Conservation (phyloP, 2,888 invertebrate species). For the Drosophila tanythrix region DNA sequence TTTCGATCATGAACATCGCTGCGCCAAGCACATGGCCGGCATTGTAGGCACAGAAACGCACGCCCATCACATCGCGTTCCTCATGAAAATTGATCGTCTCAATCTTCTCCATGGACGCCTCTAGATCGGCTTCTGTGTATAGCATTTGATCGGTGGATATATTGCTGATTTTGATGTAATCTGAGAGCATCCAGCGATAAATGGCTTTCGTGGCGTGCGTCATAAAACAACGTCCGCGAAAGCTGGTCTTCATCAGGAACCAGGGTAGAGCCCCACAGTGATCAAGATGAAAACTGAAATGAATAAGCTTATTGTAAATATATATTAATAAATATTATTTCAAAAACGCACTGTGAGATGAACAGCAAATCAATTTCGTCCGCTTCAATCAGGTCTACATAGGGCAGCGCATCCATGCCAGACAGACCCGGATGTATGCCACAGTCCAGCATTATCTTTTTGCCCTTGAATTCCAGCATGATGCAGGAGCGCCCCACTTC, state of each 20-base stretch:
- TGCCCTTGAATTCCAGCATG: constrained; percentile 99
- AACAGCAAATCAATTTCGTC: constrained; percentile 98
- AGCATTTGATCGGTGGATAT: constrained; percentile 98
- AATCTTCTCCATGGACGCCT: constrained; percentile 99
- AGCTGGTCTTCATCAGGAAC: constrained; percentile 98
- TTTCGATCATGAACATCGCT: constrained; percentile 99
- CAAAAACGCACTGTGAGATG: constrained; percentile 92
- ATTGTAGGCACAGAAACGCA: constrained; percentile 99
- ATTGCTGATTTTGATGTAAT: constrained; percentile 99
- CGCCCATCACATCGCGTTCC: constrained; percentile 98
- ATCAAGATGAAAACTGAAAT: constrained; percentile 96
- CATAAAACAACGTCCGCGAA: constrained; percentile 99
- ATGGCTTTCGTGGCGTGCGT: constrained; percentile 99
- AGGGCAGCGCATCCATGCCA: constrained; percentile 99
- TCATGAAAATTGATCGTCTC: constrained; percentile 99
- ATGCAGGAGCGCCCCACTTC: constrained; percentile 99
- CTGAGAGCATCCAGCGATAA: constrained; percentile 98
- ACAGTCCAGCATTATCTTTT: constrained; percentile 99
- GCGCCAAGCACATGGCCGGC: constrained; percentile 99
- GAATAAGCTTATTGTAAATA: background rate
- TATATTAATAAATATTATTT: background rate
- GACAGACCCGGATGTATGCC: constrained; percentile 99
- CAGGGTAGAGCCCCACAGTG: constrained; percentile 99
- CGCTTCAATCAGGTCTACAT: constrained; percentile 98
- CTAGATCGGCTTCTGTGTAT: constrained; percentile 98